These are phyloP conservation scores for Lepidurus arcticus DNA, from an alignment of 1,140 invertebrate species.

Conservation along the genomic window DNA sequence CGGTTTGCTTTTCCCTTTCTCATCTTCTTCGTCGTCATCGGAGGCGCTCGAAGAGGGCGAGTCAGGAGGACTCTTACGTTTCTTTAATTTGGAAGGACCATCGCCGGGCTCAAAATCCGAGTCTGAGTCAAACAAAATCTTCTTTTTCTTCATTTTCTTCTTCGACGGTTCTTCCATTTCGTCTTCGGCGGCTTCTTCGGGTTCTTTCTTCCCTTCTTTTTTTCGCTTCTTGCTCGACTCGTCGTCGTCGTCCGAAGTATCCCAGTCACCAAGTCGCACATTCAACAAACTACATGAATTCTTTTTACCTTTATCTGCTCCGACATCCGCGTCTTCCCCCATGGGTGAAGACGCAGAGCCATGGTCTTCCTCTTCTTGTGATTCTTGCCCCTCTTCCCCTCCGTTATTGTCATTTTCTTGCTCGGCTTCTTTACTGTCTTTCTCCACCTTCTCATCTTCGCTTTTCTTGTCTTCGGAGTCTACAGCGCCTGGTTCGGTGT, in stretches of 20 bases:
- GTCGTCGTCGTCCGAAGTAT: neutral
- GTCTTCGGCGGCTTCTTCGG: constrained; percentile 37
- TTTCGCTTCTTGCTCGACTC: neutral
- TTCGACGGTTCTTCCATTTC: constrained; percentile 37
- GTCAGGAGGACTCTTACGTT: neutral
- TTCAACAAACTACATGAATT: neutral
- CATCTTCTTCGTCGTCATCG: constrained; percentile 36
- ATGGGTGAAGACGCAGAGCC: neutral
- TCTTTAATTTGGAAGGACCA: constrained; percentile 30
- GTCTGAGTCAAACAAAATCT: constrained; percentile 34
- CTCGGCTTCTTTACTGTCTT: constrained; percentile 34
- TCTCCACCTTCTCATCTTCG: constrained; percentile 4
- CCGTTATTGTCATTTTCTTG: constrained; percentile 35
- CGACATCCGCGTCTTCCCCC: neutral
- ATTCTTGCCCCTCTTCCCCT: constrained; percentile 38
- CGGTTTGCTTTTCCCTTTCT: constrained; percentile 37
- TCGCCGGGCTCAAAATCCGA: constrained; percentile 37
- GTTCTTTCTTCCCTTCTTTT: constrained; percentile 34
- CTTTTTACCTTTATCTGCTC: neutral
- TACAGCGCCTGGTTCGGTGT: neutral
- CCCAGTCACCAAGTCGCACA: neutral
- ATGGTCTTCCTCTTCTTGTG: neutral
- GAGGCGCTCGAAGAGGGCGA: constrained; percentile 33
- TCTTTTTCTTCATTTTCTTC: constrained; percentile 34
- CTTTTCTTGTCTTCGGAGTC: constrained; percentile 23